Percentiles rank a stretch among this genome's conserved stretches.
Evolutionary conservation across 2,888 invertebrate species (phyloP).

Genomic region (Beris morrisii): DNA sequence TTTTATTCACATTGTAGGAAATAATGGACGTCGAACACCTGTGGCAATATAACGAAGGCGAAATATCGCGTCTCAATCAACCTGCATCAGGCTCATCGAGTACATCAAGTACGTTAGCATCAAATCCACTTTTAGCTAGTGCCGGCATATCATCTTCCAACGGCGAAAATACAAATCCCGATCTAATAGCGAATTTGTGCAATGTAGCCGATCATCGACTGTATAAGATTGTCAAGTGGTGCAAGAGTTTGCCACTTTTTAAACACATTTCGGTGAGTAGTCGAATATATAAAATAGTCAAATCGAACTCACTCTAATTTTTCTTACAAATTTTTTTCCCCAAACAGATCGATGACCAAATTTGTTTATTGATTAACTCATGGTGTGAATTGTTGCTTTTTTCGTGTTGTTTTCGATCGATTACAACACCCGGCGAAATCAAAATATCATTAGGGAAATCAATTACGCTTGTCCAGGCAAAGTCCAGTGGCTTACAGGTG

Average conservation of each 20-base stretch:
- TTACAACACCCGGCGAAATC: constrained; percentile 87
- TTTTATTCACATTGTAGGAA: constrained; percentile 62
- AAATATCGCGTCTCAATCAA: constrained; percentile 67
- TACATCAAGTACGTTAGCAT: constrained; percentile 50
- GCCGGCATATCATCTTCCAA: constrained; percentile 52
- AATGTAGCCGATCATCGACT: constrained; percentile 93
- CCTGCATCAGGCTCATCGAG: constrained; percentile 47
- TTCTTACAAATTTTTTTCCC: constrained; percentile 40
- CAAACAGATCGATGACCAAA: constrained; percentile 92
- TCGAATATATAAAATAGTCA: background rate
- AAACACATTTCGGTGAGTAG: constrained; percentile 87
- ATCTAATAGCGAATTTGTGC: constrained; percentile 86
- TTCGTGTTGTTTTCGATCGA: constrained; percentile 93
- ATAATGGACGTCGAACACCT: constrained; percentile 96
- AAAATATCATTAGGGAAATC: constrained; percentile 62
- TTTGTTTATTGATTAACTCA: constrained; percentile 92
- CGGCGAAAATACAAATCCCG: constrained; percentile 71
- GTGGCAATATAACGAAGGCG: constrained; percentile 91
- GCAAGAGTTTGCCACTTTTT: constrained; percentile 93
- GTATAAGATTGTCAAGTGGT: constrained; percentile 98
- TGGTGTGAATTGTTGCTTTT: constrained; percentile 93
- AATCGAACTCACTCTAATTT: background rate
- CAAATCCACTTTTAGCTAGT: constrained; percentile 62
- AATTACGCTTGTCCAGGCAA: constrained; percentile 54
- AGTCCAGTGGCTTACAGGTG: constrained; percentile 60